Conservation (phyloP, 92 coral and sea anemone genomes). For the Palythoa heliodiscus region DNA sequence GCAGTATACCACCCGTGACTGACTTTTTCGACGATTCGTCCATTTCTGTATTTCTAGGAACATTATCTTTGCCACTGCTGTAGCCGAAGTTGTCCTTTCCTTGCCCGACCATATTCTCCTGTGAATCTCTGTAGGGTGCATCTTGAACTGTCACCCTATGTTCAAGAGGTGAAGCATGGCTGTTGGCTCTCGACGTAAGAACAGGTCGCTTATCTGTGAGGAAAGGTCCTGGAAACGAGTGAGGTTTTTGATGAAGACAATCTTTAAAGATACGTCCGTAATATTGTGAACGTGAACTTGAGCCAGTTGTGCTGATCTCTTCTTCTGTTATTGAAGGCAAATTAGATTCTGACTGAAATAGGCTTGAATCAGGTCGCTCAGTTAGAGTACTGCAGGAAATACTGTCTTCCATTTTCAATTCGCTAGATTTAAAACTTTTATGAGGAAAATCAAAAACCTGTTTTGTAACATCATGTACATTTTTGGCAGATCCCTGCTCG, state of each 20-base stretch:
- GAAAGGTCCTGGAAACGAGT: constrained; percentile 53
- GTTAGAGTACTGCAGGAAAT: background rate
- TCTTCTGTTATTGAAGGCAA: constrained; percentile 61
- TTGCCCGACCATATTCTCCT: background rate
- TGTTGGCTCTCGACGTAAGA: constrained; percentile 42
- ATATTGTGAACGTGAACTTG: constrained; percentile 25
- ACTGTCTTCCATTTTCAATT: background rate
- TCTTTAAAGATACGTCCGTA: constrained; percentile 37
- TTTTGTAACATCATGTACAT: background rate
- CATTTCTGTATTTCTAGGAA: background rate
- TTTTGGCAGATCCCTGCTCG: background rate
- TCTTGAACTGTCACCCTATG: constrained; percentile 30
- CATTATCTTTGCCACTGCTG: constrained; percentile 6
- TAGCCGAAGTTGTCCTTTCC: constrained; percentile 31
- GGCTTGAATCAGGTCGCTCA: background rate
- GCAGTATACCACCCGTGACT: constrained; percentile 21
- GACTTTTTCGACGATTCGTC: background rate
- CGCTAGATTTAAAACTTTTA: background rate
- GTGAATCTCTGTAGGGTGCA: background rate
- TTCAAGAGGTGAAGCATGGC: constrained; percentile 39
- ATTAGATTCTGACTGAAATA: constrained; percentile 37
- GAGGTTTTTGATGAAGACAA: constrained; percentile 47
- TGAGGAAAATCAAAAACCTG: background rate
- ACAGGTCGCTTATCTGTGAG: constrained; percentile 42
- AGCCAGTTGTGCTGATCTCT: background rate